Conservation (phyloP, 2,888 invertebrate genomes). For the Limenitis arthemis region DNA sequence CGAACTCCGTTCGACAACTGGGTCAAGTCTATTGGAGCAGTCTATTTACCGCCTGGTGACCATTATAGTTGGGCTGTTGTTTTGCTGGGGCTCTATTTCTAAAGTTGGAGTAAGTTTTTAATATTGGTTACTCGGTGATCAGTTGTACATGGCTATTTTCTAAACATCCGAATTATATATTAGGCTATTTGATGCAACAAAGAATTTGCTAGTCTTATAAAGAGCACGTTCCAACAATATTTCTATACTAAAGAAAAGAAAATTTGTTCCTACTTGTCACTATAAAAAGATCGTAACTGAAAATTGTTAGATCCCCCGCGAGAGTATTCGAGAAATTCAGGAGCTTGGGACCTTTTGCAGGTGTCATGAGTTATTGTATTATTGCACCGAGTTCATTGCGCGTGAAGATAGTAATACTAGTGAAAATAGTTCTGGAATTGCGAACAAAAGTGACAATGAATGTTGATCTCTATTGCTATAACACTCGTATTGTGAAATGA, state of each 20-base stretch:
- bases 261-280: conserved; percentile 37
- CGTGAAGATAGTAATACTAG: conserved; percentile 30
- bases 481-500: background rate
- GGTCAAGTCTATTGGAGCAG: too few species aligned
- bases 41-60: too few species aligned
- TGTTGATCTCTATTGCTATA: background rate
- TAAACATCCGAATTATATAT: too few species aligned
- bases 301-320: conserved; percentile 55
- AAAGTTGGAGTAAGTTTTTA: too few species aligned
- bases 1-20: too few species aligned
- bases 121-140: too few species aligned
- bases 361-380: conserved; percentile 56
- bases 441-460: background rate
- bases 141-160: too few species aligned
- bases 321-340: conserved; percentile 26
- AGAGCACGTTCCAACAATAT: conserved; percentile 54
- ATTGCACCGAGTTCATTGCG: conserved; percentile 46
- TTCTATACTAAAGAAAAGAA: conserved; percentile 46
- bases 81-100: too few species aligned
- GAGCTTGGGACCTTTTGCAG: conserved; percentile 34
- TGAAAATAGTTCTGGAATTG: conserved; percentile 16
- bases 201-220: background rate
- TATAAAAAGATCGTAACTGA: conserved; percentile 42
- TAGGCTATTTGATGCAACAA: background rate
- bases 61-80: too few species aligned